Percentiles rank a stretch among this genome's conserved stretches.
Evolutionary conservation across 2,888 invertebrate species (phyloP).

Genomic region (Drosophila antonietae): DNA sequence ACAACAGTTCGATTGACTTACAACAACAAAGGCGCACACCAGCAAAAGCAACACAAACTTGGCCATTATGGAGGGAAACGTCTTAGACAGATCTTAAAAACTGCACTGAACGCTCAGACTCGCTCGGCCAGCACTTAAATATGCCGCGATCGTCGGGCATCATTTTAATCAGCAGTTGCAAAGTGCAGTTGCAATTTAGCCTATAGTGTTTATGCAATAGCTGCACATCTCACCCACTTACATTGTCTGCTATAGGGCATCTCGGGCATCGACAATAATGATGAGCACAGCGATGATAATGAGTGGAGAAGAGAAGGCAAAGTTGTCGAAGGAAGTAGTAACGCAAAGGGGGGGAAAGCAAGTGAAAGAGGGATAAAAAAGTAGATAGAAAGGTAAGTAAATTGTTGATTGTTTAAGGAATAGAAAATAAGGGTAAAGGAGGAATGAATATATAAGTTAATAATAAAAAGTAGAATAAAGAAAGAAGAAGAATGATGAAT

Average conservation of each 20-base stretch:
- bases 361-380: no score
- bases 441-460: no score
- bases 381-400: no score
- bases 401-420: no score
- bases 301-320: background rate
- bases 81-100: constrained; percentile 3
- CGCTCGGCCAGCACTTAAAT: constrained; percentile 16
- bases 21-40: constrained; percentile 26
- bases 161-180: background rate
- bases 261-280: background rate
- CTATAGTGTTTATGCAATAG: background rate
- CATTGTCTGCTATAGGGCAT: background rate
- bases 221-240: background rate
- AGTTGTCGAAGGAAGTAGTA: no score
- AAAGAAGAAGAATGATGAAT: no score
- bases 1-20: constrained; percentile 5
- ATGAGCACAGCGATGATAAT: background rate
- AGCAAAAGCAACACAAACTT: constrained; percentile 25
- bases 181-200: constrained; percentile 14
- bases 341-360: no score
- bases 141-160: background rate
- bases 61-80: constrained; percentile 8
- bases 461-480: no score
- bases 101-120: constrained; percentile 6
- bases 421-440: no score